Evolutionary conservation across 2,797 vertebrate genomes (phyloP).

Genomic region (Tokudaia tokunoshimensis): DNA sequence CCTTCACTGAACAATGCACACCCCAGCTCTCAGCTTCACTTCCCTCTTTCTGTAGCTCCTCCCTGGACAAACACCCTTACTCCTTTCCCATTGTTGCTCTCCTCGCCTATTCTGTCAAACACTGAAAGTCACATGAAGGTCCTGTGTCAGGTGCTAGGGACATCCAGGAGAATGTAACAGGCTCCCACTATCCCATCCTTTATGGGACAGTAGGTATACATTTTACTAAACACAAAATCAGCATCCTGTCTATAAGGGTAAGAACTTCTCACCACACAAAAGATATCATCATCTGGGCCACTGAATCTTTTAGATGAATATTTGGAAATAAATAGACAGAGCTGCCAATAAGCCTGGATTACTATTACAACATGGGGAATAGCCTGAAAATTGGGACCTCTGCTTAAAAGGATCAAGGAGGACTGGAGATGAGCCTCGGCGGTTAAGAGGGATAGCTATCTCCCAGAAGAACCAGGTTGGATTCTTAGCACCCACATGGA

Average conservation of each 20-base stretch:
- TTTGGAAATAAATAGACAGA: background rate
- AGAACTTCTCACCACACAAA: background rate
- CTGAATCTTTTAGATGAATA: background rate
- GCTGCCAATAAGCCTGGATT: background rate
- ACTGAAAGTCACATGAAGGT: background rate
- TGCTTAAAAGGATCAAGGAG: background rate
- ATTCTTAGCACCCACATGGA: background rate
- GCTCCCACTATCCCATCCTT: background rate
- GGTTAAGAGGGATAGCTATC: background rate
- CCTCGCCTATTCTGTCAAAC: background rate
- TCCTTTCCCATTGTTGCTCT: background rate
- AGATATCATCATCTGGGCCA: background rate
- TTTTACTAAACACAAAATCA: background rate
- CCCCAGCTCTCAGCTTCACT: background rate
- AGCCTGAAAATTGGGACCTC: background rate
- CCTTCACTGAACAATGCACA: background rate
- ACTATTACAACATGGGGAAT: background rate
- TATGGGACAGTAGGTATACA: background rate
- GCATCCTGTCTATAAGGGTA: background rate
- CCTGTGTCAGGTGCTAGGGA: background rate
- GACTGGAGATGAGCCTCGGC: background rate
- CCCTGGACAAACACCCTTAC: background rate
- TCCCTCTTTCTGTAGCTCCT: background rate
- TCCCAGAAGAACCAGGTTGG: background rate
- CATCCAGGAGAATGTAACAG: background rate